Evolutionary conservation across 2,797 vertebrate genomes (phyloP), one percentile per base, ranked within the genome.

Genomic region (Danio albolineatus): DNA sequence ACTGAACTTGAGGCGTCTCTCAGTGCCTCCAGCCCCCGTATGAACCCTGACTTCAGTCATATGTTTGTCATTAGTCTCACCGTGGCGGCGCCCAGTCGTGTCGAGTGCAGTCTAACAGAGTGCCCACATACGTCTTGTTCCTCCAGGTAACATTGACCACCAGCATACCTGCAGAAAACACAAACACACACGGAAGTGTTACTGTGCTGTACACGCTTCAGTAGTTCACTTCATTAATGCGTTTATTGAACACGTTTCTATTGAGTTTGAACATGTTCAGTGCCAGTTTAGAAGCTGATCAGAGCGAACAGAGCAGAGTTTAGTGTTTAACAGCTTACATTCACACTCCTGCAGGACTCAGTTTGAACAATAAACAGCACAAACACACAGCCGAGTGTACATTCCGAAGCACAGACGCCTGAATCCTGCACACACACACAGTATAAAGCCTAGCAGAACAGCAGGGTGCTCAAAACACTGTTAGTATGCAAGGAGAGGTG

Each of bases 131-230:
- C 0, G 98, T 99, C 93, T 99, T 99, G 91, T 99, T 99, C 89
- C 98, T 95, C 98, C 98, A 99, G 1, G 98, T 99, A 60, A 99
- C 98, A 3, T 99, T 99, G 48, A 99, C 98, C 87, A 99, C 98
- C 91, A 99, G 91, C 97, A 99, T 99, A 57, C 98, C 98, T 99
- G 89, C 2, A 71, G 87, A 38, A 84, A 48, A 67, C 54, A 83
- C 1, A 67, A 13, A n/a, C n/a, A 28, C 28, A 28, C 28, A 28
- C 28, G 28, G 28, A 28, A 28, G 28, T n/a, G n/a, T n/a, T n/a
- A n/a, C n/a, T n/a, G n/a, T n/a, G n/a, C n/a, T n/a, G n/a, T n/a
- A n/a, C n/a, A n/a, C n/a, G n/a, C n/a, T n/a, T n/a, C n/a, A n/a
- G n/a, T n/a, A n/a, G n/a, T n/a, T n/a, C n/a, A n/a, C n/a, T n/a